phyloP scores from a whole-genome alignment of 2,888 invertebrate species.

The Microdon myrmicae region DNA sequence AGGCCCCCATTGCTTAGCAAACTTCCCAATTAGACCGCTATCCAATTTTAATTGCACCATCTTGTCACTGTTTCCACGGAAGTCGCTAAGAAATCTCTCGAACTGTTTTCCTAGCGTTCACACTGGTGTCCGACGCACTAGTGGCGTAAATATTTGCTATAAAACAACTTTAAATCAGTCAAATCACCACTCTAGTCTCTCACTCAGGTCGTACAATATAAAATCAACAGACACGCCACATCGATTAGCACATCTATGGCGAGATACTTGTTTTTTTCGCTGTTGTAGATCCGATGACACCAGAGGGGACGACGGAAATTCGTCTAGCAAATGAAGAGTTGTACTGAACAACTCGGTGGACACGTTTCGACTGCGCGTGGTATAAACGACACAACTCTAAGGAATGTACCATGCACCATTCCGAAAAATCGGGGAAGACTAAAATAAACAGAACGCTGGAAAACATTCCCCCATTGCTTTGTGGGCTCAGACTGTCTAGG shows the following conservation, averaged over 20 bases:
- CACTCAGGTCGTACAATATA: no score
- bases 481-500: constrained; percentile 7
- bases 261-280: constrained; percentile 2
- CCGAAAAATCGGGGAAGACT: constrained; percentile 43
- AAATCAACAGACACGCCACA: constrained; percentile 10
- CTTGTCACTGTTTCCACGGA: constrained; percentile 7
- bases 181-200: constrained; percentile 1
- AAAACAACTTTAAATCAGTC: neutral
- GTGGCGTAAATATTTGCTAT: constrained; percentile 1
- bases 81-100: neutral
- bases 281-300: neutral
- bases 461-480: constrained; percentile 14
- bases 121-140: constrained; percentile 9
- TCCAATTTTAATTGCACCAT: constrained; percentile 58
- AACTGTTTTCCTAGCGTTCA: no score
- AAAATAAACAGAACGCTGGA: constrained; percentile 45
- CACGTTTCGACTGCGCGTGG: constrained; percentile 47
- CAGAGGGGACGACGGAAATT: neutral
- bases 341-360: constrained; percentile 49
- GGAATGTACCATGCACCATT: constrained; percentile 41
- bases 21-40: constrained; percentile 55
- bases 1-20: constrained; percentile 56
- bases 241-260: constrained; percentile 26
- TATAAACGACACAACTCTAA: constrained; percentile 38
- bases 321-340: no score